Conservation (phyloP, 64 coral and sea anemone species). For the Orbicella faveolata region DNA sequence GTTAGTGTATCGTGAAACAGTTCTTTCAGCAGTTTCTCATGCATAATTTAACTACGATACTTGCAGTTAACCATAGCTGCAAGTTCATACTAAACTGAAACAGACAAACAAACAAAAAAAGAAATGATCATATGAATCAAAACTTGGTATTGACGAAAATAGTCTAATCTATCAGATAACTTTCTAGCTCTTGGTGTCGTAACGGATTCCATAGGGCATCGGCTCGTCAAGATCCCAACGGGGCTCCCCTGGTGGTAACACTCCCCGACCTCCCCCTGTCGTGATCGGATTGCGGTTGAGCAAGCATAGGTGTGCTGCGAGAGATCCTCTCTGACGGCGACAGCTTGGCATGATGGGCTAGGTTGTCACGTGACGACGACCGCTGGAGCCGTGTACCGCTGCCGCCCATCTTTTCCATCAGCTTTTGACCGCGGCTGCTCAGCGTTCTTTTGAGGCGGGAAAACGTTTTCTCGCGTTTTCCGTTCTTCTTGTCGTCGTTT, state of each 20-base stretch:
- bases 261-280: constrained; percentile 62
- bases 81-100: no score
- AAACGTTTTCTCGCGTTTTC: constrained; percentile 97
- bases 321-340: constrained; percentile 90
- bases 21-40: no score
- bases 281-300: constrained; percentile 59
- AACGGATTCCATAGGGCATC: neutral
- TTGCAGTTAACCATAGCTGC: no score
- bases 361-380: constrained; percentile 98
- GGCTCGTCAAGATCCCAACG: neutral
- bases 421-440: constrained; percentile 88
- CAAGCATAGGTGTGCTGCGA: constrained; percentile 94
- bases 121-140: neutral
- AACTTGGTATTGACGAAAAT: neutral
- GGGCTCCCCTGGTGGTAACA: constrained; percentile 39
- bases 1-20: no score
- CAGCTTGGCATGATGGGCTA: constrained; percentile 93
- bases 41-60: no score
- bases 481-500: constrained; percentile 93
- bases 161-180: neutral
- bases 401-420: constrained; percentile 99
- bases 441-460: constrained; percentile 88
- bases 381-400: constrained; percentile 88
- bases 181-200: no score
- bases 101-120: neutral